A percentile compares a stretch with the other conserved stretches of the same genome.
These are phyloP conservation scores for Rotaria socialis DNA, from an alignment of 2,888 invertebrate species.

Conservation along the genomic window DNA sequence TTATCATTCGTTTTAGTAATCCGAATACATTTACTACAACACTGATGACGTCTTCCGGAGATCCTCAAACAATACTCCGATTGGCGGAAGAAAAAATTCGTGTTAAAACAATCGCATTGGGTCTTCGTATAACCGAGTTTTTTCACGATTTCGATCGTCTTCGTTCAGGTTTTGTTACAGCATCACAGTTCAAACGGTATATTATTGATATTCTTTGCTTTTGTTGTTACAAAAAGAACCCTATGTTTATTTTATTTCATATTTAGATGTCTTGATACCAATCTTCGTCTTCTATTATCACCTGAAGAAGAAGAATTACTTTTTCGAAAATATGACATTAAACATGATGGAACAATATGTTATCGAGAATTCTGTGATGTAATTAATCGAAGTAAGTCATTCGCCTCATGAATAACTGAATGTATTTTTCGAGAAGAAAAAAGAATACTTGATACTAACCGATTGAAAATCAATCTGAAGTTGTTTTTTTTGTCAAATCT, in stretches of 20 bases:
- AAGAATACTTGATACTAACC: no score
- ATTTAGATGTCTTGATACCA: constrained; percentile 56
- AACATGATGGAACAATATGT: constrained; percentile 53
- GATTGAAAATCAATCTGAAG: no score
- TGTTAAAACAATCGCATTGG: constrained; percentile 54
- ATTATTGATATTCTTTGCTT: no score
- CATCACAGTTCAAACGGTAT: constrained; percentile 49
- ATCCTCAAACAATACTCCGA: not conserved
- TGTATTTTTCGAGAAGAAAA: no score
- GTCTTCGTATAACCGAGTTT: constrained; percentile 57
- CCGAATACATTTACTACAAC: not conserved
- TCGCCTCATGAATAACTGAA: no score
- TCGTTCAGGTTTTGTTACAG: constrained; percentile 58
- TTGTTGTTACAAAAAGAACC: not conserved
- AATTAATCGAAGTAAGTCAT: constrained; percentile 50
- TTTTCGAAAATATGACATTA: constrained; percentile 53
- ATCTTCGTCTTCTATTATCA: constrained; percentile 53
- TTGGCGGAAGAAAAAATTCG: constrained; percentile 51
- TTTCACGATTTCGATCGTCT: constrained; percentile 59
- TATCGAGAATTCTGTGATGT: constrained; percentile 56
- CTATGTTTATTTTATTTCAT: not conserved
- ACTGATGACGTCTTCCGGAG: not conserved
- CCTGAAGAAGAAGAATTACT: constrained; percentile 53
- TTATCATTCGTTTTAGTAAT: not conserved
- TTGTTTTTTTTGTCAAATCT: no score